Evolutionary conservation across 2,797 vertebrate genomes (phyloP), one percentile per base, ranked within the genome.

Genomic region (Anguilla marmorata): DNA sequence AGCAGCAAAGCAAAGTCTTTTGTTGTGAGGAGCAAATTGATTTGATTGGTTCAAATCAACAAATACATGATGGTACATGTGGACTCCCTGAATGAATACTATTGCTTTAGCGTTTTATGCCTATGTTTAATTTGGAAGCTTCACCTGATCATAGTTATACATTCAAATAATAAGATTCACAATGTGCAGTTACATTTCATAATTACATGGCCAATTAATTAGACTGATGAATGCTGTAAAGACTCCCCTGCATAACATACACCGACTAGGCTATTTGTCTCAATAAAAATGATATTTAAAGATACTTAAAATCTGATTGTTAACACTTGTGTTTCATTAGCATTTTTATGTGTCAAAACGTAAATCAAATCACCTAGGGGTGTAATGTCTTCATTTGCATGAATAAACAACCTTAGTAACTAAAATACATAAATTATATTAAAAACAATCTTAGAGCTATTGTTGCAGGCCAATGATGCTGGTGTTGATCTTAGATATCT

Each of bases 341-440:
- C 58, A 66, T 66, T 88, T 69, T 69, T 60, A 52, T 84, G 41
- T 54, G 33, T 74, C 82, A 88, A 24, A 45, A 50, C 85, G 60
- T 45, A 85, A 52, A 54, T 84, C 63, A 7, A 37, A 45, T 84
- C 63, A 85, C 60, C 85, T 66, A 84, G 48, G 82, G 87, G 63
- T 41, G 45, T 56, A 56, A 72, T 84, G 66, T 58, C 48, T 63
- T 54, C 41, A 88, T 87, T 87, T 72, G 45, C 27, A 41, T 84
- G 8, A 69, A 41, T 60, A 69, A 69, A 80, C 76, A 69, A 48
- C 41, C 37, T 84, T 66, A 83, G 80, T 84, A 52, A 69, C 56
- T 12, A 84, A 84, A 87, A 84, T 83, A 27, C 79, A 87, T 30
- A 37, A 33, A 83, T 54, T 87, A 69, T 19, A 48, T 85, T 85